Evolutionary conservation across 2,113 vertebrate genomes (phyloP).

Genomic region (Holacanthus passer): DNA sequence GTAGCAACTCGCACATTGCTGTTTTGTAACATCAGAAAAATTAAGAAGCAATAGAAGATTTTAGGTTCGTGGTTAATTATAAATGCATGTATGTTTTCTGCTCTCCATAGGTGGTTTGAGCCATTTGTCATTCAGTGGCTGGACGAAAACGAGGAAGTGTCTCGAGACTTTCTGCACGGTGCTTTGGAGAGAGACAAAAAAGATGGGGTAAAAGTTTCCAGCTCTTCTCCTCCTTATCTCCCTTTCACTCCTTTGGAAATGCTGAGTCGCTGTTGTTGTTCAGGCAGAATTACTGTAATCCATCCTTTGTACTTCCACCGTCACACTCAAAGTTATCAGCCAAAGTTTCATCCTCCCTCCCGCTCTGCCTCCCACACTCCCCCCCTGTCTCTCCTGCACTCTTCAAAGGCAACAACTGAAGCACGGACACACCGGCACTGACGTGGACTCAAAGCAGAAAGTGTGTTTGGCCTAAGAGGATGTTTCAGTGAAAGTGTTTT

Average conservation of each 20-base stretch:
- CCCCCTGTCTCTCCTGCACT: constrained; percentile 1
- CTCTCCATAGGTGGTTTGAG: constrained; percentile 92
- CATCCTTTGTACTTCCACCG: constrained; percentile 51
- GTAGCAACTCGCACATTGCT: constrained; percentile 63
- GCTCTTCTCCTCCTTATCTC: constrained; percentile 33
- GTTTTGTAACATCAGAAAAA: neutral
- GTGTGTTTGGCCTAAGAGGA: constrained; percentile 12
- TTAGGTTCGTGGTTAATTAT: neutral
- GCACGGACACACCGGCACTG: constrained; percentile 3
- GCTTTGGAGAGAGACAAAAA: constrained; percentile 98
- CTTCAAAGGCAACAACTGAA: constrained; percentile 49
- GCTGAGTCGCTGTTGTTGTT: constrained; percentile 56
- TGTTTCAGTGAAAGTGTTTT: constrained; percentile 16
- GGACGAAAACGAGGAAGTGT: constrained; percentile 99
- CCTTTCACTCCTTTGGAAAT: constrained; percentile 30
- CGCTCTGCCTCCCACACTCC: constrained; percentile 19
- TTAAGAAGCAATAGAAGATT: neutral
- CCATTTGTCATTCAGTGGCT: constrained; percentile 99
- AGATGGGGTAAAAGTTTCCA: constrained; percentile 90
- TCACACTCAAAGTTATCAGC: constrained; percentile 55
- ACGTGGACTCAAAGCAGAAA: neutral
- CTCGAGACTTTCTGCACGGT: constrained; percentile 95
- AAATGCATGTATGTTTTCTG: neutral
- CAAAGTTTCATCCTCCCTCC: constrained; percentile 43
- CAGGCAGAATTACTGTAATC: constrained; percentile 62